These are phyloP conservation scores for Tetrao urogallus DNA, from an alignment of 2,113 vertebrate species.

Conservation along the genomic window DNA sequence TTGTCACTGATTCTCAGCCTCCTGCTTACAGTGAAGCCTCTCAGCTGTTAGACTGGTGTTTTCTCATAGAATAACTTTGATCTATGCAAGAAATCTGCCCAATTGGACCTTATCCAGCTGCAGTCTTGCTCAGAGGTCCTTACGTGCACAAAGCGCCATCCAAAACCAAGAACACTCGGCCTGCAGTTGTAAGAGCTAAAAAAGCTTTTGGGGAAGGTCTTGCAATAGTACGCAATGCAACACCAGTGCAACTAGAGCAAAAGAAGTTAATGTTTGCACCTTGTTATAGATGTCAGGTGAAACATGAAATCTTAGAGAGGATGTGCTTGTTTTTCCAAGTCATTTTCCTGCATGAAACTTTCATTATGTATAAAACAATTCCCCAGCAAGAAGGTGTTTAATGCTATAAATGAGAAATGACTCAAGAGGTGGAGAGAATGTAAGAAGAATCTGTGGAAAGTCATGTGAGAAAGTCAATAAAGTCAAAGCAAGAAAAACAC, in stretches of 20 bases:
- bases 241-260: neutral
- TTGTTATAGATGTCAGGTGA: neutral
- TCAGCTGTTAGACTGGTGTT: neutral
- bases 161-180: neutral
- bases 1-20: neutral
- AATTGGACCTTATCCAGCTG: neutral
- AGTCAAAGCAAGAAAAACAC: conserved; percentile 7
- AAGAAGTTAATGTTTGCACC: neutral
- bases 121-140: neutral
- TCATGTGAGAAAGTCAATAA: neutral
- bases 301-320: neutral
- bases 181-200: neutral
- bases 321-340: neutral
- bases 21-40: neutral
- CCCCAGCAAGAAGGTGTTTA: neutral
- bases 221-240: neutral
- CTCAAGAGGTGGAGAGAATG: neutral
- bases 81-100: neutral
- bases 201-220: neutral
- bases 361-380: neutral
- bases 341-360: neutral
- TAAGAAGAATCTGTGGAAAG: neutral
- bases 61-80: neutral
- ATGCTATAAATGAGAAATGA: neutral
- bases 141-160: neutral